These are phyloP conservation scores for Rhynchomys soricoides DNA, from an alignment of 2,113 vertebrate species.

Conservation along the genomic window DNA sequence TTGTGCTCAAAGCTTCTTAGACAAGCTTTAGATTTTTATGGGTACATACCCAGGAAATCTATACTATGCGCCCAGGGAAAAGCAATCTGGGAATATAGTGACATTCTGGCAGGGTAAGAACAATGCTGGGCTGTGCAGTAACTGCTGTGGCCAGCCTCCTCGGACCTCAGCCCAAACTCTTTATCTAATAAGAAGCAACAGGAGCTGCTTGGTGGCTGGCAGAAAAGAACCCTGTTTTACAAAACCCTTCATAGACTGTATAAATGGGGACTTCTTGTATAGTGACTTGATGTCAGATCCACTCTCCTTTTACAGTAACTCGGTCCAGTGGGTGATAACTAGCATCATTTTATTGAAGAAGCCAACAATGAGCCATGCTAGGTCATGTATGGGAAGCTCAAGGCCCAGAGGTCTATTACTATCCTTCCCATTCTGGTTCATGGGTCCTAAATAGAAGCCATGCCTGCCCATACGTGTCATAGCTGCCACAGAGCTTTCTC, in stretches of 20 bases:
- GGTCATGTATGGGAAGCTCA: neutral
- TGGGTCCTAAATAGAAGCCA: neutral
- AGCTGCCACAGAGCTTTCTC: no score
- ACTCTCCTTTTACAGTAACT: neutral
- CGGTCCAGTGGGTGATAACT: neutral
- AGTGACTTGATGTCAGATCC: neutral
- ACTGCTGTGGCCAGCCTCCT: neutral
- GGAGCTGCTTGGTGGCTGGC: neutral
- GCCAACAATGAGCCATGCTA: neutral
- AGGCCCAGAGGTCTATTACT: neutral
- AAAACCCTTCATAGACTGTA: no score
- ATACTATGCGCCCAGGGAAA: neutral
- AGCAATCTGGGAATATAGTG: neutral
- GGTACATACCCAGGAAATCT: neutral
- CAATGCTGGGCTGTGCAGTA: fast-evolving
- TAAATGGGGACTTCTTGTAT: neutral
- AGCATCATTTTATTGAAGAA: neutral
- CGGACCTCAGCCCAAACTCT: neutral
- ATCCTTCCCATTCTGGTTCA: neutral
- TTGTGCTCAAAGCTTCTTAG: neutral
- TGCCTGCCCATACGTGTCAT: no score
- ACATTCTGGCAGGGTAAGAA: neutral
- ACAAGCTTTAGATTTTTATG: neutral
- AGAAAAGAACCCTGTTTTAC: no score
- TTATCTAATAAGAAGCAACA: neutral